These are phyloP conservation scores for Cataglyphis altisquamis DNA, from an alignment of 2,888 invertebrate genomes.

Conservation along the genomic window DNA sequence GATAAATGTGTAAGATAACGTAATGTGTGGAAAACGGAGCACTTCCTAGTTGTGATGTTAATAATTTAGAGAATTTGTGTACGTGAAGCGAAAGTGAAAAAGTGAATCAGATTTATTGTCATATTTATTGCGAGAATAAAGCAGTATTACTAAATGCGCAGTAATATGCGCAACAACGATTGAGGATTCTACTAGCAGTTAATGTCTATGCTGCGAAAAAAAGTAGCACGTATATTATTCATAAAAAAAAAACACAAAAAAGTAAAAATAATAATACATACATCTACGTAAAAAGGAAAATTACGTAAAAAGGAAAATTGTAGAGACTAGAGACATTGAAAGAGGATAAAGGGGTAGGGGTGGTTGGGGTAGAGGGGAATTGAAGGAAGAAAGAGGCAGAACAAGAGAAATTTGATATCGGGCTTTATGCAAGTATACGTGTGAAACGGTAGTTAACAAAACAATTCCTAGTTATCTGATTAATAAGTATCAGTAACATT, in stretches of 20 bases:
- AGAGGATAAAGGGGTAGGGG: background rate
- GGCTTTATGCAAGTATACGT: constrained; percentile 67
- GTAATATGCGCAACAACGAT: constrained; percentile 30
- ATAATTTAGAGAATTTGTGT: constrained; percentile 2
- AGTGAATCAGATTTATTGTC: background rate
- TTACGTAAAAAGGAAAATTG: background rate
- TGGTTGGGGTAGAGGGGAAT: background rate
- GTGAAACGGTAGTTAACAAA: constrained; percentile 41
- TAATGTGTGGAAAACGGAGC: background rate
- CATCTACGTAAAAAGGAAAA: constrained; percentile 17
- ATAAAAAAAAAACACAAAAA: constrained; percentile 8
- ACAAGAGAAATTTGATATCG: constrained; percentile 41
- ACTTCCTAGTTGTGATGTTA: constrained; percentile 17
- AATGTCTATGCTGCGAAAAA: constrained; percentile 61
- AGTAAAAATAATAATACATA: constrained; percentile 38
- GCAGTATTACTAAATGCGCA: constrained; percentile 16
- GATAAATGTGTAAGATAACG: constrained; percentile 17
- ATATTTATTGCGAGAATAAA: constrained; percentile 1
- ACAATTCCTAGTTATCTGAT: constrained; percentile 66
- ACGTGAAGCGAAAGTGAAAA: background rate
- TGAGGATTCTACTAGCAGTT: constrained; percentile 63
- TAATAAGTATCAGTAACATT: constrained; percentile 66
- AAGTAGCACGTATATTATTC: constrained; percentile 53
- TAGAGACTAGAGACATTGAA: background rate
- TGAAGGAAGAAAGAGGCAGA: background rate